Evolutionary conservation across 2,888 invertebrate genomes (phyloP), one percentile per base, ranked within the genome.

Genomic region (Gnatocerus cornutus): DNA sequence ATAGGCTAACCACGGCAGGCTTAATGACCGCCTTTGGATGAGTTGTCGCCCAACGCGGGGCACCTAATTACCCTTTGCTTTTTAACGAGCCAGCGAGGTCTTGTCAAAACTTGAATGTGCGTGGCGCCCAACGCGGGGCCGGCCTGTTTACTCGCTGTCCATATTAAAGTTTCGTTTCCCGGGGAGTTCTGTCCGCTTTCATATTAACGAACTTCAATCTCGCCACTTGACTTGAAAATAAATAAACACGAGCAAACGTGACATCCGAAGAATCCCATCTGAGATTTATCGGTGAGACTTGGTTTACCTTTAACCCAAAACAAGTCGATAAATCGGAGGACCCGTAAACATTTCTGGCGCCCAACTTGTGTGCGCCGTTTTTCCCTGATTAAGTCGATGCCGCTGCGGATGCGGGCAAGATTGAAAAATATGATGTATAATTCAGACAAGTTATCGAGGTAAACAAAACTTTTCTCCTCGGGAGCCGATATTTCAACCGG

Each of bases 341-440:
- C 6, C 12, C 13, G 12, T 41, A 52, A 29, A 52, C 52, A 52
- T 4, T 7, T n/a, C 6, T 16, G 52, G 52, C 52, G 52, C 52
- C 52, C 52, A 48, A 13, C 48, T 10, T 3, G 43, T 3, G 12
- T 9, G n/a, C 43, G 10, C 2, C 52, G 33, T 13, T 10, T n/a
- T 33, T 55, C 30, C 30, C 16, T 39, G 13, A 27, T 27, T 55
- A 55, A 39, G 53, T 55, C 30, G 16, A 55, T 39, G 16, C 14
- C 37, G 13, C 37, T 1, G 8, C 29, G 27, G 48, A 27, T n/a
- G 39, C 16, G 41, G 43, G 27, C 56, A 43, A 43, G 56, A 41
- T 56, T 56, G 56, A 56, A 56, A 56, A 56, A 56, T 56, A 56
- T 56, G 56, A 56, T 43, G 56, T 56, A 56, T 56, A 56, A 53